Percentiles rank a stretch among this genome's conserved stretches.
phyloP scores from a whole-genome alignment of 2,888 invertebrate genomes.

The Clepsis dumicolana region DNA sequence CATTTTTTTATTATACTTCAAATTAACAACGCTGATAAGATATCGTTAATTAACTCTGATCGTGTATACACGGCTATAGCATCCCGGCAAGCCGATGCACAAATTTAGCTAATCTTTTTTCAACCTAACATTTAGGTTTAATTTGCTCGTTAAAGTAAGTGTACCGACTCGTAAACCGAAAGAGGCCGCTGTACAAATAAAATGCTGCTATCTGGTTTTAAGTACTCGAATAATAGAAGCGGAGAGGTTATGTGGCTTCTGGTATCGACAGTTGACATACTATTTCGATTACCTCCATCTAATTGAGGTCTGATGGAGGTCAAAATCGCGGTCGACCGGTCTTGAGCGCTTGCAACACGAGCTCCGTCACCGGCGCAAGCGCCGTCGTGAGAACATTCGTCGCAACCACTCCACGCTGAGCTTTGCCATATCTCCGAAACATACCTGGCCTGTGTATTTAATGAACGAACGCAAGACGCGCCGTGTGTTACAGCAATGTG shows the following conservation, averaged over 20 bases:
- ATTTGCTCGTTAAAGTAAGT: slow-evolving; percentile 41
- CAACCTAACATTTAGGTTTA: slow-evolving; percentile 26
- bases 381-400: slow-evolving; percentile 80
- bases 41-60: slow-evolving; percentile 49
- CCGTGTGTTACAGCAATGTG: slow-evolving; percentile 51
- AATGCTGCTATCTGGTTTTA: slow-evolving; percentile 22
- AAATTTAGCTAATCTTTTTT: slow-evolving; percentile 37
- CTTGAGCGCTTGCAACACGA: slow-evolving; percentile 69
- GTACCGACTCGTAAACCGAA: slow-evolving; percentile 41
- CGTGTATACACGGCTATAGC: no score
- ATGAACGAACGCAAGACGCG: slow-evolving; percentile 48
- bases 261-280: slow-evolving; percentile 39
- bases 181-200: slow-evolving; percentile 38
- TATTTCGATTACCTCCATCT: slow-evolving; percentile 49
- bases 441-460: slow-evolving; percentile 44
- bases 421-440: slow-evolving; percentile 52
- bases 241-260: slow-evolving; percentile 17
- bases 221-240: slow-evolving; percentile 8
- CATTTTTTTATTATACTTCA: slow-evolving; percentile 42
- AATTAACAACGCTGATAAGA: slow-evolving; percentile 48
- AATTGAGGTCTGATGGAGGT: slow-evolving; percentile 66
- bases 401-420: slow-evolving; percentile 60
- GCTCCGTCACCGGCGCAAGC: slow-evolving; percentile 68
- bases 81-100: slow-evolving; percentile 18
- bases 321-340: slow-evolving; percentile 72